Evolutionary conservation across 2,888 invertebrate genomes (phyloP), one percentile per base, ranked within the genome.

Genomic region (Piscicola geometra): DNA sequence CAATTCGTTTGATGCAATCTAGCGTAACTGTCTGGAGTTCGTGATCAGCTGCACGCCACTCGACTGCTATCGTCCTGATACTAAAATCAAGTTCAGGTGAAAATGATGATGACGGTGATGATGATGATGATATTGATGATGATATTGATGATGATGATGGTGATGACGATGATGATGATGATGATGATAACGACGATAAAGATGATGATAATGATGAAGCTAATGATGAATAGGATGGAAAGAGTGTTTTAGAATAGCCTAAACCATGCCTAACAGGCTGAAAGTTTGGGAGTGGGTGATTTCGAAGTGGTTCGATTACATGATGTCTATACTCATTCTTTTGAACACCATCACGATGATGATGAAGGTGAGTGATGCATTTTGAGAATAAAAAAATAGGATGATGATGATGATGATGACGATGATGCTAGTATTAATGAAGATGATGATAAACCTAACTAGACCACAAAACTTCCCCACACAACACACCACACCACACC

Each of bases 21-120:
- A 76, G 76, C 75, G 52, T 35, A 72, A 76, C 21, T 76, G 76
- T 41, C 32, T 76, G 52, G 76, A 76, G 28, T 76, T 76, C 33
- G 76, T 75, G 5, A 47, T 75, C n/a, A 76, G 75, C 64, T 52
- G 74, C 25, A 36, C 75, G 12, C 76, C 76, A 36, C 35, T 75
- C 28, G 73, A 76, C 47, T 75, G 64, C 28, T 75, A 76, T 52
- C 67, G 33, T 28, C 76, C 76, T n/a, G 15, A 64, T 21, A 41
- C 56, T 1, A 73, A 25, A n/a, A 67, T 68, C 56, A 75, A 75
- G 25, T 0, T 30, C n/a, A 47, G 69, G 60, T 60, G 52, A 35
- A 47, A 15, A 35, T 5, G 56, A 60, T 21, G 72, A 30, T 0
- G 50, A 30, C 9, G 72, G n/a, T 30, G 75, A 67, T 36, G 67